Percentiles rank a stretch among this genome's conserved stretches.
Conservation (phyloP, 2,888 invertebrate genomes). For the Cephus rjabovi region DNA sequence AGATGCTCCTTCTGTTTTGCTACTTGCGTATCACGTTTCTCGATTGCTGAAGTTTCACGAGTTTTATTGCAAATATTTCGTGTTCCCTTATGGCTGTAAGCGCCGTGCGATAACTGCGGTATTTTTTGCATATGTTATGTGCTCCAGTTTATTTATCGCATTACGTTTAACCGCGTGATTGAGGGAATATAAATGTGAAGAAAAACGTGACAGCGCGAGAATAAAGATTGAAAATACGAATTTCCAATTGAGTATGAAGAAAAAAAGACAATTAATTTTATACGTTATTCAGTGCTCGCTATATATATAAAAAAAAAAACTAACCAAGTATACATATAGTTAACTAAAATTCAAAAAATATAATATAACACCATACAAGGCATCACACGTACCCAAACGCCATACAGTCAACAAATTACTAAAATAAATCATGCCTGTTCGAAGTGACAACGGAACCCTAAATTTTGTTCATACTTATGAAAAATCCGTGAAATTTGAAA, state of each 20-base stretch:
- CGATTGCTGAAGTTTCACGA: too few species aligned
- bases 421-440: neutral
- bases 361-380: neutral
- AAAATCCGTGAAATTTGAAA: neutral
- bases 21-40: too few species aligned
- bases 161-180: neutral
- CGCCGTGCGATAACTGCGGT: neutral
- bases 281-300: too few species aligned
- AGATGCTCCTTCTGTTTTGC: too few species aligned
- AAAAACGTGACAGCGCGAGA: neutral
- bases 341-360: neutral
- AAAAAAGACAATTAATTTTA: too few species aligned
- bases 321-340: neutral
- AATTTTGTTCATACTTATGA: neutral
- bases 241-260: neutral
- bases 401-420: neutral
- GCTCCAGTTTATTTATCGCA: neutral
- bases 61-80: too few species aligned
- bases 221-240: neutral
- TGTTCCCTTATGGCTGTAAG: too few species aligned
- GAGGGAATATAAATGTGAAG: neutral
- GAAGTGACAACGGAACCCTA: neutral
- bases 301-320: neutral
- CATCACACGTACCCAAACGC: neutral
- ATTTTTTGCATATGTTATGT: neutral